Conservation (phyloP, 2,113 vertebrate genomes). For the Dryoscopus gambensis region DNA sequence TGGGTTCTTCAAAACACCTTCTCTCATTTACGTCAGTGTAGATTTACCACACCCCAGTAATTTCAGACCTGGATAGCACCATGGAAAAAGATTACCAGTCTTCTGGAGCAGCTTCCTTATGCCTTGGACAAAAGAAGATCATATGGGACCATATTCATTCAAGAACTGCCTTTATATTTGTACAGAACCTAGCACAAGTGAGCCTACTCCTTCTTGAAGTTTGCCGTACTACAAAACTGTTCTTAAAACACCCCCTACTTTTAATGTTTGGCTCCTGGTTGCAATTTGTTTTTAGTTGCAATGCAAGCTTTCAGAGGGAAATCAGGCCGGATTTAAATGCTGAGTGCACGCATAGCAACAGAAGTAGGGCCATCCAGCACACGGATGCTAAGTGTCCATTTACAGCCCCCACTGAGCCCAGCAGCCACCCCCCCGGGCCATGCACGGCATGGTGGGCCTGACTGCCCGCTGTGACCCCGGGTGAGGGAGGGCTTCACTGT, state of each 20-base stretch:
- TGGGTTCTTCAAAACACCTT: constrained; percentile 48
- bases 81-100: constrained; percentile 38
- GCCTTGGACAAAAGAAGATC: neutral
- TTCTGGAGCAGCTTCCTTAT: neutral
- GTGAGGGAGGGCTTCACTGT: fast-evolving
- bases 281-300: neutral
- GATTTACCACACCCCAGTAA: constrained; percentile 52
- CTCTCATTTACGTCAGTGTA: constrained; percentile 25
- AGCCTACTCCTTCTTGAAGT: neutral
- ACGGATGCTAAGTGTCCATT: constrained; percentile 15
- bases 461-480: neutral
- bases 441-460: fast-evolving
- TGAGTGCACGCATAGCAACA: neutral
- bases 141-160: neutral
- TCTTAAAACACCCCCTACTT: neutral
- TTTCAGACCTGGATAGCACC: constrained; percentile 41
- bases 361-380: neutral
- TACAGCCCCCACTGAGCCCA: neutral
- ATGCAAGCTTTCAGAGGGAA: constrained; percentile 6
- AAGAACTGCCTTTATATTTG: neutral
- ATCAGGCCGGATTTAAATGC: neutral
- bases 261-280: neutral
- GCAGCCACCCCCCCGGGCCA: neutral
- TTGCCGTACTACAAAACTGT: neutral
- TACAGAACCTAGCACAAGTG: neutral